Percentiles rank a stretch among this genome's conserved stretches.
phyloP scores from a whole-genome alignment of 2,113 vertebrate species.

The Ailuropoda melanoleuca region DNA sequence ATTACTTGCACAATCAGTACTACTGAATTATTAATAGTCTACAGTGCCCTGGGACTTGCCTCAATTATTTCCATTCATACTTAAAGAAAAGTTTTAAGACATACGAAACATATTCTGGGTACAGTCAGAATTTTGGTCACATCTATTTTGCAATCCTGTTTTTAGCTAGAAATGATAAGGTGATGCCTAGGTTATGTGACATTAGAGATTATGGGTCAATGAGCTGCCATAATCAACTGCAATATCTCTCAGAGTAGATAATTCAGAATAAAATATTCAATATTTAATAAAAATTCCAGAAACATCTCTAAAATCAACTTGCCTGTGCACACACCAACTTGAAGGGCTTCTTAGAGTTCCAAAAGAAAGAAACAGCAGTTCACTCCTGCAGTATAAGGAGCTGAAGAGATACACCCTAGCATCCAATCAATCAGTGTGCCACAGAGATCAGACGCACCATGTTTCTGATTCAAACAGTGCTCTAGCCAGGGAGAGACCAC shows the following conservation, averaged over 20 bases:
- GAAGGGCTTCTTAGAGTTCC: background rate
- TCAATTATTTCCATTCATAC: background rate
- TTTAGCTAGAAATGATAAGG: background rate
- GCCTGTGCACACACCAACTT: background rate
- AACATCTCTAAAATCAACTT: background rate
- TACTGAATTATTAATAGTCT: conserved; percentile 46
- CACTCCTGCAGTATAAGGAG: background rate
- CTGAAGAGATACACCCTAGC: background rate
- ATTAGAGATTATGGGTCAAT: background rate
- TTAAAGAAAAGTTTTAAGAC: background rate
- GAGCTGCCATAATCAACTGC: rapidly evolving
- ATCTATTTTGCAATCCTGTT: background rate
- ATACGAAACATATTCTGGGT: background rate
- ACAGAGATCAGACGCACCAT: background rate
- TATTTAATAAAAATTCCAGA: background rate
- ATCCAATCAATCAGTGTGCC: background rate
- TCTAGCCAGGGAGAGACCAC: background rate
- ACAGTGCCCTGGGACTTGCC: background rate
- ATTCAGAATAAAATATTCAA: background rate
- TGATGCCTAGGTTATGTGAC: background rate
- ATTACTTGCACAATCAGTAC: background rate
- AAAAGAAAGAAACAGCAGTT: background rate
- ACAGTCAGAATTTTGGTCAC: background rate
- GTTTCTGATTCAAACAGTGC: background rate
- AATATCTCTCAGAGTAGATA: background rate